Percentiles rank a stretch among this genome's conserved stretches.
These are phyloP conservation scores for Chironomus tepperi DNA, from an alignment of 1,140 invertebrate genomes.

Conservation along the genomic window DNA sequence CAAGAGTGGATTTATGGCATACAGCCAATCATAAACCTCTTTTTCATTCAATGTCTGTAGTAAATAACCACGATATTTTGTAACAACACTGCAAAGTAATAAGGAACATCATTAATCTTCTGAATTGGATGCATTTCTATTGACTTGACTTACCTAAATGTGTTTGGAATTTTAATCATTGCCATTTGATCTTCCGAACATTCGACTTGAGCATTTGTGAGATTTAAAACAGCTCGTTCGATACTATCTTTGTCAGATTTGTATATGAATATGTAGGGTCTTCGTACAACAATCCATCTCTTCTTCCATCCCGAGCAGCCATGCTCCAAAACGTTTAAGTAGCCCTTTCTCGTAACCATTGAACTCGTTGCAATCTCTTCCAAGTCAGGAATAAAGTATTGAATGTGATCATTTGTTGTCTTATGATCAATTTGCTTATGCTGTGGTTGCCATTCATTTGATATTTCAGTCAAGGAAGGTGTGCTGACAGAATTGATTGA, in stretches of 20 bases:
- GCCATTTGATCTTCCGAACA: constrained; percentile 92
- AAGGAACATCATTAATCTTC: constrained; percentile 19
- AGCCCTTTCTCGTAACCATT: constrained; percentile 88
- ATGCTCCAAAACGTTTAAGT: constrained; percentile 94
- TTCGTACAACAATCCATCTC: constrained; percentile 92
- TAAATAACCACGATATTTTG: constrained; percentile 91
- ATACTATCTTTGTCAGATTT: constrained; percentile 96
- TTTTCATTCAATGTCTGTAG: constrained; percentile 93
- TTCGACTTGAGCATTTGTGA: constrained; percentile 93
- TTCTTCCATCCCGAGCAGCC: constrained; percentile 96
- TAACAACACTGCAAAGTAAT: constrained; percentile 71
- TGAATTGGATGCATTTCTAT: background rate
- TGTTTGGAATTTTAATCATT: constrained; percentile 87
- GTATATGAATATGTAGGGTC: constrained; percentile 98
- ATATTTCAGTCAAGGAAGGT: constrained; percentile 42
- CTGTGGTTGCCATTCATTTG: constrained; percentile 47
- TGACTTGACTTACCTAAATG: constrained; percentile 56
- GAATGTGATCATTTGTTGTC: constrained; percentile 55
- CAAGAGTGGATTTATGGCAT: constrained; percentile 96
- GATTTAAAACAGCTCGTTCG: constrained; percentile 92
- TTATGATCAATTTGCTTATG: constrained; percentile 49
- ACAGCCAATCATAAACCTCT: constrained; percentile 98
- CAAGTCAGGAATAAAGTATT: constrained; percentile 78
- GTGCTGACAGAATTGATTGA: constrained; percentile 56
- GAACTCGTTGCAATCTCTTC: constrained; percentile 96